Evolutionary conservation across 2,797 vertebrate species (phyloP).

Genomic region (Lophotriccus pileatus): DNA sequence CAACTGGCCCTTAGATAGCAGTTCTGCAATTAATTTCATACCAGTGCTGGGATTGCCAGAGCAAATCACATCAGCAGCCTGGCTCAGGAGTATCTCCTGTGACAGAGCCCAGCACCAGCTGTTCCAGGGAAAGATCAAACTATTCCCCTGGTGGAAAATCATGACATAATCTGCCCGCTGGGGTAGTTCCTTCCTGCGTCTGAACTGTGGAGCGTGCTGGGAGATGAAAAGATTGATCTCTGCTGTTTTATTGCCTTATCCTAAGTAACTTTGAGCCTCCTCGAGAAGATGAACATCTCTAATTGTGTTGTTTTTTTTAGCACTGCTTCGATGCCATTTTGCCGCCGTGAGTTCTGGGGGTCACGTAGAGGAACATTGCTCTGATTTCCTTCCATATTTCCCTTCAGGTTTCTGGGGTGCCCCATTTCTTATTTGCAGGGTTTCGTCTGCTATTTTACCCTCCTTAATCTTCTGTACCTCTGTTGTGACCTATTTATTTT

Average conservation of each 20-base stretch:
- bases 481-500: not conserved
- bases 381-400: not conserved
- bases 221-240: not conserved
- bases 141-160: not conserved
- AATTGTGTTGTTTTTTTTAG: not conserved
- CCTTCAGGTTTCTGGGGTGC: not conserved
- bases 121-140: constrained; percentile 9
- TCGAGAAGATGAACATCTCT: not conserved
- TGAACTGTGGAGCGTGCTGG: not conserved
- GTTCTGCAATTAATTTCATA: not conserved
- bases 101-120: constrained; percentile 22
- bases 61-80: not conserved
- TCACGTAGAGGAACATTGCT: not conserved
- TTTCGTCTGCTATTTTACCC: not conserved
- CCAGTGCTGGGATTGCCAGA: not conserved
- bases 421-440: not conserved
- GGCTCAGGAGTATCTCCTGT: not conserved
- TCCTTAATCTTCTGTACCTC: not conserved
- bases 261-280: not conserved
- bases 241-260: constrained; percentile 16
- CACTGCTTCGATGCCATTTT: not conserved
- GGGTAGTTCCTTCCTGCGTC: not conserved
- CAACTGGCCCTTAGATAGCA: not conserved
- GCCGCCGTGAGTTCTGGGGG: not conserved
- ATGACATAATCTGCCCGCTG: not conserved